Evolutionary conservation across 2,797 vertebrate species (phyloP).

Genomic region (Argentina silus): DNA sequence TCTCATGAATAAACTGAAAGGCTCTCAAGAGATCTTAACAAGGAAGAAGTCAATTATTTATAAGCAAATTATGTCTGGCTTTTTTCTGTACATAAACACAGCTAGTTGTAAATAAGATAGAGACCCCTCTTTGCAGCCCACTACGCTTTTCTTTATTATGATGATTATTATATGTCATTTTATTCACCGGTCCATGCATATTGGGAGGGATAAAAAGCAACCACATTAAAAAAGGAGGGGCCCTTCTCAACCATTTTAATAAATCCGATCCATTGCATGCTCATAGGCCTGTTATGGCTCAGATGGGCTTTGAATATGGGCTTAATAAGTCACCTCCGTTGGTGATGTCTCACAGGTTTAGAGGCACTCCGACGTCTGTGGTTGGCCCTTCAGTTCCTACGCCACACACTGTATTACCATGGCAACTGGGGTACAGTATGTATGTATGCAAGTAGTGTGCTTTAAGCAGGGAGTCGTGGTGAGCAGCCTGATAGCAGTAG

Average conservation of each 20-base stretch:
- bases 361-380: constrained; percentile 70
- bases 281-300: constrained; percentile 72
- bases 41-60: constrained; percentile 90
- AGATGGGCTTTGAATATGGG: constrained; percentile 70
- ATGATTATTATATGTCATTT: constrained; percentile 62
- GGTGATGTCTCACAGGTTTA: constrained; percentile 70
- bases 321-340: constrained; percentile 77
- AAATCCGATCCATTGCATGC: constrained; percentile 70
- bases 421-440: constrained; percentile 68
- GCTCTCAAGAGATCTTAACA: constrained; percentile 87
- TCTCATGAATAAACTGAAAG: constrained; percentile 80
- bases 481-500: constrained; percentile 70
- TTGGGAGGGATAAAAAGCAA: constrained; percentile 52
- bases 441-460: constrained; percentile 73
- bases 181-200: constrained; percentile 52
- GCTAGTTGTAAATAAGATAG: constrained; percentile 71
- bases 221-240: constrained; percentile 64
- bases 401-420: constrained; percentile 72
- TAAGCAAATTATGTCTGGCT: constrained; percentile 83
- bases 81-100: constrained; percentile 67
- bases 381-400: constrained; percentile 61
- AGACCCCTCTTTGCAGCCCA: constrained; percentile 57
- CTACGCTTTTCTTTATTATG: constrained; percentile 51
- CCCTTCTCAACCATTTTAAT: constrained; percentile 63
- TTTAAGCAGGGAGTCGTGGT: constrained; percentile 69